Conservation (phyloP, 2,113 vertebrate genomes). For the Anoplopoma fimbria region DNA sequence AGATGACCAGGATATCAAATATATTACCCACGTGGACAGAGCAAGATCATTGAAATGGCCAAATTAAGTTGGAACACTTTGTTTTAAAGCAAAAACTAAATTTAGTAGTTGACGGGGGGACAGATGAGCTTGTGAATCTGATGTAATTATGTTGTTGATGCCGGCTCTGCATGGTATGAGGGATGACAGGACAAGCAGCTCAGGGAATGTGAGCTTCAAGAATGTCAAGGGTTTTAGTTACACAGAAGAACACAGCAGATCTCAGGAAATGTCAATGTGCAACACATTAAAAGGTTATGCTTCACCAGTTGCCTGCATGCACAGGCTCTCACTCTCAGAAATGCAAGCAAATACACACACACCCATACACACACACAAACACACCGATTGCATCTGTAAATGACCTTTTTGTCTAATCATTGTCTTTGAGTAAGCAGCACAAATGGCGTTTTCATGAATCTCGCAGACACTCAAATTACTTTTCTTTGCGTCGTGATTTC, state of each 20-base stretch:
- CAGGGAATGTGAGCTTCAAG: conserved; percentile 56
- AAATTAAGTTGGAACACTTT: conserved; percentile 5
- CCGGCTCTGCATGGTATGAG: conserved; percentile 36
- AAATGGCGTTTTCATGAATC: conserved; percentile 67
- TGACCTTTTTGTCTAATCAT: conserved; percentile 65
- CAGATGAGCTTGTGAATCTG: conserved; percentile 45
- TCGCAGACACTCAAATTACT: conserved; percentile 52
- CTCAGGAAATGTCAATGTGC: conserved; percentile 74
- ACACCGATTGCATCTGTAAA: conserved; percentile 34
- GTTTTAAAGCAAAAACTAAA: conserved; percentile 33
- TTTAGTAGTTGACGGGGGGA: conserved; percentile 47
- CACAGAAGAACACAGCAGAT: conserved; percentile 55
- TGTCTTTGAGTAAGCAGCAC: conserved; percentile 59
- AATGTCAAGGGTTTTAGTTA: conserved; percentile 72
- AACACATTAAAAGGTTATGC: conserved; percentile 73
- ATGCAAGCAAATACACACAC: not conserved
- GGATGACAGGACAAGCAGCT: conserved; percentile 53
- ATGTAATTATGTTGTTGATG: conserved; percentile 70
- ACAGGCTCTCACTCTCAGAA: not conserved
- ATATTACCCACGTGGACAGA: not conserved
- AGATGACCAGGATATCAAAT: not conserved
- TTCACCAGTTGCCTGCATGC: conserved; percentile 47
- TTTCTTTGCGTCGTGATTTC: conserved; percentile 44
- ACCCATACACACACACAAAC: conserved; percentile 24
- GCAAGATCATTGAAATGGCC: not conserved